Evolutionary conservation across 2,888 invertebrate genomes (phyloP).

Genomic region (Spodoptera exigua): DNA sequence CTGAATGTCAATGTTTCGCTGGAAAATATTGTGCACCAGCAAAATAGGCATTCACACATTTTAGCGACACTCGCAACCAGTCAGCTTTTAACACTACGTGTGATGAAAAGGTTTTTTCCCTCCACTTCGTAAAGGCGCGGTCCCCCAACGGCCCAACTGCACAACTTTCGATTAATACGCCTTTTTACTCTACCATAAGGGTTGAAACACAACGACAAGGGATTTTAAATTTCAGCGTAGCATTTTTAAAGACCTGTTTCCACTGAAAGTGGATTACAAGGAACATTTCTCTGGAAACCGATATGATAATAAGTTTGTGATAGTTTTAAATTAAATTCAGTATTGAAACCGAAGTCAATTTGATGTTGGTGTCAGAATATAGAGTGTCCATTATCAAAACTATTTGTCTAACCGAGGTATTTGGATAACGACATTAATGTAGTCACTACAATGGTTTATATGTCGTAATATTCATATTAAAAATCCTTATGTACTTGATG

Average conservation of each 20-base stretch:
- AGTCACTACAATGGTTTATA: too few species aligned
- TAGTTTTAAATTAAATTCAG: too few species aligned
- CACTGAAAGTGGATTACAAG: too few species aligned
- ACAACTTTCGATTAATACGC: constrained; percentile 44
- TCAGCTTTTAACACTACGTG: constrained; percentile 43
- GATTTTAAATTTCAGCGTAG: constrained; percentile 1
- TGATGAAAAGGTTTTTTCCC: constrained; percentile 43
- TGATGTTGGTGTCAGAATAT: neutral
- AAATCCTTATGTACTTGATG: too few species aligned
- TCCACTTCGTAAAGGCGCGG: constrained; percentile 31
- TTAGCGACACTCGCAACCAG: constrained; percentile 40
- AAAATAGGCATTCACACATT: constrained; percentile 48
- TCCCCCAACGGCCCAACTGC: constrained; percentile 31
- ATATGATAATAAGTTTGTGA: neutral
- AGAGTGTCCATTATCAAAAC: neutral
- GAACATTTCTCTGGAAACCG: neutral
- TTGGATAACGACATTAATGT: neutral
- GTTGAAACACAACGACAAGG: constrained; percentile 10
- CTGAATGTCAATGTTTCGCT: constrained; percentile 37
- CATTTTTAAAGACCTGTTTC: neutral
- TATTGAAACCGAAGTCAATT: neutral
- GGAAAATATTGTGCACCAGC: constrained; percentile 42
- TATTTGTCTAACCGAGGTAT: neutral
- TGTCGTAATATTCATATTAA: too few species aligned
- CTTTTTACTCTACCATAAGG: constrained; percentile 18